Evolutionary conservation across 2,113 vertebrate genomes (phyloP), one percentile per base, ranked within the genome.

Genomic region (Lathamus discolor): DNA sequence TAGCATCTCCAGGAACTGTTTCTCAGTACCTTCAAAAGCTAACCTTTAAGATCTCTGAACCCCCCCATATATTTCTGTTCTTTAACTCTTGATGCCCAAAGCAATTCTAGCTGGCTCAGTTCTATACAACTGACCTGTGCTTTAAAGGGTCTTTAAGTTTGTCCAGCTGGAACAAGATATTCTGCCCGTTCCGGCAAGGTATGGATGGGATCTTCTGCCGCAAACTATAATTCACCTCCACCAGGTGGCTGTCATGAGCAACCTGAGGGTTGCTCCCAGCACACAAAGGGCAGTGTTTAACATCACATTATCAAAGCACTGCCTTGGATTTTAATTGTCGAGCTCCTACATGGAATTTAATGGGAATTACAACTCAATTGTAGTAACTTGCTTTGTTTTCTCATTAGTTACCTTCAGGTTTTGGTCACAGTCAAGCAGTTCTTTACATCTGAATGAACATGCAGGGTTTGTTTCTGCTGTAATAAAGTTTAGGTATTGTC

Each of bases 181-280:
- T 24, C 52, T 83, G 81, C 55, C 44, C 59, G 23, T 92, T 62
- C 33, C 75, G 78, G 46, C 4, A 0, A 28, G 82, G 37, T 49
- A 0, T 9, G 13, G 43, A 7, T n/a, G 41, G 52, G 41, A 17
- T 90, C 35, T 39, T 95, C 24, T 37, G 52, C 82, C 59, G 6
- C 68, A 6, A 11, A 5, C 81, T 49, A 39, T 93, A 27, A 69
- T 35, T 81, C 88, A 95, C 23, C 86, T 95, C 97, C 97, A 94
- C 83, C 95, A 97, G 97, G 95, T 96, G 97, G 96, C 97, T 95
- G 91, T 97, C 91, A 83, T 8, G 12, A 39, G 39, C 39, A 39
- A 39, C 39, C 39, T 39, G 43, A 17, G 52, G 44, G 72, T 29
- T 83, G 46, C 66, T 68, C 0, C 31, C 66, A 37, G 57, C 83